Percentiles rank a stretch among this genome's conserved stretches.
These are phyloP conservation scores for Idaea biselata DNA, from an alignment of 2,888 invertebrate species.

Conservation along the genomic window DNA sequence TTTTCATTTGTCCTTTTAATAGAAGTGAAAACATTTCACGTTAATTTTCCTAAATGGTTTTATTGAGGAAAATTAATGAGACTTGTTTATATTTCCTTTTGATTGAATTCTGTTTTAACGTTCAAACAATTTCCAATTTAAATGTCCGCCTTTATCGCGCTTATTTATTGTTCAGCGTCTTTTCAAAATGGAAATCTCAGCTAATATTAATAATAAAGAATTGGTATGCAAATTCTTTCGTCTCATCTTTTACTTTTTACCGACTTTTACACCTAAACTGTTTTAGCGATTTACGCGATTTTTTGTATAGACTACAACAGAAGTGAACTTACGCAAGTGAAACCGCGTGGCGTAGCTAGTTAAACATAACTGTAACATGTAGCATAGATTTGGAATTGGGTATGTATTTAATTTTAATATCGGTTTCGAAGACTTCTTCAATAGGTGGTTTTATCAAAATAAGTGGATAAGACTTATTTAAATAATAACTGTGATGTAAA, in stretches of 20 bases:
- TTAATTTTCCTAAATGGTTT: constrained; percentile 18
- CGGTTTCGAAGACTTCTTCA: not conserved
- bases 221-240: too few relatives aligned
- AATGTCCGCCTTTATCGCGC: not conserved
- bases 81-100: constrained; percentile 14
- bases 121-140: not conserved
- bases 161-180: constrained; percentile 2
- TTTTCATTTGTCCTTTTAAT: constrained; percentile 15
- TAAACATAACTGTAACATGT: not conserved
- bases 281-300: too few relatives aligned
- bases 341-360: too few relatives aligned
- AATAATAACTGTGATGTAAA: not conserved
- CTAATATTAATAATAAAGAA: too few relatives aligned
- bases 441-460: not conserved
- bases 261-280: too few relatives aligned
- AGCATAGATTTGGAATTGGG: not conserved
- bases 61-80: constrained; percentile 13
- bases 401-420: not conserved
- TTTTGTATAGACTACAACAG: too few relatives aligned
- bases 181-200: not conserved
- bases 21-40: constrained; percentile 13
- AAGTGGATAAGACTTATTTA: not conserved
- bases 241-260: too few relatives aligned
- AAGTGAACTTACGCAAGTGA: too few relatives aligned
- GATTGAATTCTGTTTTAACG: constrained; percentile 2